phyloP scores from a whole-genome alignment of 2,113 vertebrate genomes.

The Pyxicephalus adspersus region DNA sequence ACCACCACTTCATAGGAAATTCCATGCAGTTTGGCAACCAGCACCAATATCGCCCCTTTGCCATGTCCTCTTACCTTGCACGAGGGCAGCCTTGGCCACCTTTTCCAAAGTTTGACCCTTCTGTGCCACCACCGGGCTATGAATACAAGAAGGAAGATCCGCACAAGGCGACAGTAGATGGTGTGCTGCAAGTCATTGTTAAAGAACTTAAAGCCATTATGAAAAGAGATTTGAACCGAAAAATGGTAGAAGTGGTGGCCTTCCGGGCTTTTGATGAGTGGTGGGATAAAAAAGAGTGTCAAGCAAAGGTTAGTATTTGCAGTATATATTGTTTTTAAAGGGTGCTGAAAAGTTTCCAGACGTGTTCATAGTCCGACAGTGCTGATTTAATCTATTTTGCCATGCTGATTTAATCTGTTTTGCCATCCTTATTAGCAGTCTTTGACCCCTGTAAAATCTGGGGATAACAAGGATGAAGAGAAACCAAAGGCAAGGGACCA shows the following conservation, averaged over 20 bases:
- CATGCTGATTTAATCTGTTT: background rate
- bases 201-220: slow-evolving; percentile 99
- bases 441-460: slow-evolving; percentile 89
- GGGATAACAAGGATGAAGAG: slow-evolving; percentile 88
- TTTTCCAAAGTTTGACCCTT: slow-evolving; percentile 92
- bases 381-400: background rate
- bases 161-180: slow-evolving; percentile 94
- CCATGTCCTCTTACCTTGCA: slow-evolving; percentile 73
- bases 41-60: slow-evolving; percentile 81
- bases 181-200: slow-evolving; percentile 91
- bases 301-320: slow-evolving; percentile 83
- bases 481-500: slow-evolving; percentile 90
- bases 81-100: slow-evolving; percentile 87
- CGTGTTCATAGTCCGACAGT: background rate
- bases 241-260: slow-evolving; percentile 98
- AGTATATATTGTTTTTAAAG: no score
- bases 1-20: slow-evolving; percentile 84
- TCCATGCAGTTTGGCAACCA: slow-evolving; percentile 81
- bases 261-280: slow-evolving; percentile 97
- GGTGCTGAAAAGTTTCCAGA: no score
- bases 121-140: slow-evolving; percentile 91
- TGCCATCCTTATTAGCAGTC: slow-evolving; percentile 74
- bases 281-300: slow-evolving; percentile 97
- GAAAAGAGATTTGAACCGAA: slow-evolving; percentile 96
- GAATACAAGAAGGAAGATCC: slow-evolving; percentile 94